Evolutionary conservation across 2,888 invertebrate species (phyloP).

Genomic region (Formica aserva): DNA sequence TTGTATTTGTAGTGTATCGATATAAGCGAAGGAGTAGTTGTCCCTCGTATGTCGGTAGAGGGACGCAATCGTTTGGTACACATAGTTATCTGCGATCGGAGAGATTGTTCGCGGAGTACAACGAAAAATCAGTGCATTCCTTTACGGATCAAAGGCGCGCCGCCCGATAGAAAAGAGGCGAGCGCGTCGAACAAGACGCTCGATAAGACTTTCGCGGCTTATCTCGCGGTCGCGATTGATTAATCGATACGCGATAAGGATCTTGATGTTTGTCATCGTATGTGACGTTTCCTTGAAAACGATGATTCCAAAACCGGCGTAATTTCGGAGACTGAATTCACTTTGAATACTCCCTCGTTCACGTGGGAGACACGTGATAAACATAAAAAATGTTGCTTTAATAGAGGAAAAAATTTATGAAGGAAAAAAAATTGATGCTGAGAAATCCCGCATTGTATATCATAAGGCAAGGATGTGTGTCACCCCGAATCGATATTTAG

Average conservation of each 20-base stretch:
- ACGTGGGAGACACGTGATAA: neutral
- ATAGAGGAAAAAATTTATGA: neutral
- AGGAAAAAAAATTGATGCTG: neutral
- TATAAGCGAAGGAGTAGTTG: neutral
- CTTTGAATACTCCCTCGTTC: neutral
- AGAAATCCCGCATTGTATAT: neutral
- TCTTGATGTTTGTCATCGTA: slow-evolving; percentile 8
- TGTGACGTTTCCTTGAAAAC: slow-evolving; percentile 1
- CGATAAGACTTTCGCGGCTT: slow-evolving; percentile 37
- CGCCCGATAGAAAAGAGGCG: slow-evolving; percentile 56
- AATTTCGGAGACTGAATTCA: neutral
- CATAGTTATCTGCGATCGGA: slow-evolving; percentile 66
- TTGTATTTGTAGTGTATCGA: neutral
- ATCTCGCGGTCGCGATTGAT: slow-evolving; percentile 38
- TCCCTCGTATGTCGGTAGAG: slow-evolving; percentile 4
- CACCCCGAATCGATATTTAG: neutral
- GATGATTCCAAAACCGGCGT: neutral
- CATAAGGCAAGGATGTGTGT: no score
- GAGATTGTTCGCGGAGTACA: slow-evolving; percentile 59
- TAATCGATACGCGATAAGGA: slow-evolving; percentile 23
- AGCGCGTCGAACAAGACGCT: slow-evolving; percentile 11
- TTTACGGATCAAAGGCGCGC: slow-evolving; percentile 68
- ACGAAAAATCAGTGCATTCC: slow-evolving; percentile 69
- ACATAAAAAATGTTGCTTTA: neutral
- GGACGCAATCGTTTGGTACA: slow-evolving; percentile 66